Percentiles rank a stretch among this genome's conserved stretches.
phyloP scores from a whole-genome alignment of 2,888 invertebrate species.

The Dioctria rufipes region DNA sequence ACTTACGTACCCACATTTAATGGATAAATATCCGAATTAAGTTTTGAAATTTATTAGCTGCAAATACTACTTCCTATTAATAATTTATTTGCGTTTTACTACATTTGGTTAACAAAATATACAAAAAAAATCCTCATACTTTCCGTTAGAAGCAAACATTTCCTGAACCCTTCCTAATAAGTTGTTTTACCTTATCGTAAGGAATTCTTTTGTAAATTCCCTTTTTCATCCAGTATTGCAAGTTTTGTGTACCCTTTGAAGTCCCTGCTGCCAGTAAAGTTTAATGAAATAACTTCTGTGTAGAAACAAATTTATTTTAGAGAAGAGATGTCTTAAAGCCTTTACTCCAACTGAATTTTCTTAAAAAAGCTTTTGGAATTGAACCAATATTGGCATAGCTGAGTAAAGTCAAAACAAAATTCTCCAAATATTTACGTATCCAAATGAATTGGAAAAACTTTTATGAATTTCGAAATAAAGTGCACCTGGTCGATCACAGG shows the following conservation, averaged over 20 bases:
- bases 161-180: background rate
- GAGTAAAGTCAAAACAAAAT: too few species aligned
- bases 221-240: background rate
- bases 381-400: background rate
- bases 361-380: background rate
- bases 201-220: background rate
- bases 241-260: background rate
- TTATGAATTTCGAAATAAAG: background rate
- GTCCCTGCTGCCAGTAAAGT: background rate
- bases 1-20: too few species aligned
- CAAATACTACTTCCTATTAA: too few species aligned
- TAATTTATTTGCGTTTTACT: too few species aligned
- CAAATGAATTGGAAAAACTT: background rate
- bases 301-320: background rate
- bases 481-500: background rate
- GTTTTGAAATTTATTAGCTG: too few species aligned
- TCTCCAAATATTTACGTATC: background rate
- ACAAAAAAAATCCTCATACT: too few species aligned
- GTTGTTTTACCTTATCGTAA: background rate
- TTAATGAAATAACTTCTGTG: constrained; percentile 6
- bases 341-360: background rate
- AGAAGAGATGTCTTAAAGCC: too few species aligned
- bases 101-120: too few species aligned
- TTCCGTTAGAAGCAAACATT: background rate
- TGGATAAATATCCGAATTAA: too few species aligned